Evolutionary conservation across 1,140 invertebrate species (phyloP).

Genomic region (Brachionus sp.): DNA sequence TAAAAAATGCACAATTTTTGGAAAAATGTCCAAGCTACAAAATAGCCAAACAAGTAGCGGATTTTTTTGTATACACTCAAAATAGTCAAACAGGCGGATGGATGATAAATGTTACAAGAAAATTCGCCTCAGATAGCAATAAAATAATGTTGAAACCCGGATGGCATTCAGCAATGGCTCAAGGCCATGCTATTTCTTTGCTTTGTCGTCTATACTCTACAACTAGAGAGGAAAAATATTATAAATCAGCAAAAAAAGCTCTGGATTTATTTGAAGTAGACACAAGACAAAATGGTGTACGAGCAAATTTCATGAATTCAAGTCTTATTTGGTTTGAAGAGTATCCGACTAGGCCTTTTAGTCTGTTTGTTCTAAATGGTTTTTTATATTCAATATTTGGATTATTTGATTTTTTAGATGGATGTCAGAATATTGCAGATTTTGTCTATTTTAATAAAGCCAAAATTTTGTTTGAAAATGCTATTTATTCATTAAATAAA

Average conservation of each 20-base stretch:
- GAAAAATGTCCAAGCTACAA: slow-evolving; percentile 3
- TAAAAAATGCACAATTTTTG: not conserved
- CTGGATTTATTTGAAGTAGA: slow-evolving; percentile 74
- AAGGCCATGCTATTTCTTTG: slow-evolving; percentile 91
- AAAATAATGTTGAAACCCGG: slow-evolving; percentile 75
- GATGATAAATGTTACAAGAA: slow-evolving; percentile 76
- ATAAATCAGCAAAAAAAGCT: slow-evolving; percentile 74
- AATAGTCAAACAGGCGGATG: slow-evolving; percentile 65
- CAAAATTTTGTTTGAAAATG: slow-evolving; percentile 71
- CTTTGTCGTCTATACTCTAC: slow-evolving; percentile 80
- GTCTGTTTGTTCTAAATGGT: slow-evolving; percentile 93
- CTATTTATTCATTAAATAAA: slow-evolving; percentile 80
- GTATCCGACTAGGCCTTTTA: slow-evolving; percentile 83
- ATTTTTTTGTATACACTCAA: slow-evolving; percentile 38
- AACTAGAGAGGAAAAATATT: slow-evolving; percentile 71
- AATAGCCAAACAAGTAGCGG: not conserved
- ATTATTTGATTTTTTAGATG: slow-evolving; percentile 74
- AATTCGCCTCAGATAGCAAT: slow-evolving; percentile 67
- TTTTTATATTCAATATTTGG: slow-evolving; percentile 97
- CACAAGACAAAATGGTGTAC: slow-evolving; percentile 71
- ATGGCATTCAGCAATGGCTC: slow-evolving; percentile 96
- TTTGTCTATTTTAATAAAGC: slow-evolving; percentile 45
- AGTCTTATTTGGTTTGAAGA: slow-evolving; percentile 91
- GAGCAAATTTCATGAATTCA: slow-evolving; percentile 73
- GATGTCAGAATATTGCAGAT: slow-evolving; percentile 21